phyloP scores from a whole-genome alignment of 2,888 invertebrate genomes.

The Polylopha cassiicola region DNA sequence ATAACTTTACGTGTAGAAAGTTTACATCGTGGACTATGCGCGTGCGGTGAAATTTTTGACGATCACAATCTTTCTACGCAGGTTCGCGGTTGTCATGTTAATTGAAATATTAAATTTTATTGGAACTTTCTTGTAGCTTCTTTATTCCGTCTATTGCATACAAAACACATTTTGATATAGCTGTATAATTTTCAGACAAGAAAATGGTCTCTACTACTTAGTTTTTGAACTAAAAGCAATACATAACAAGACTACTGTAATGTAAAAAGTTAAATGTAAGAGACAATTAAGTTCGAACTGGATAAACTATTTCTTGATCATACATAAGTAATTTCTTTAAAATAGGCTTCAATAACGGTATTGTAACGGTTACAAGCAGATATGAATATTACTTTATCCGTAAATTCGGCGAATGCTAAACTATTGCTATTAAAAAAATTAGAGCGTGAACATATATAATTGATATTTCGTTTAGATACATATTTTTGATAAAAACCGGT shows the following conservation, averaged over 20 bases:
- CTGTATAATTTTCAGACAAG: too few relatives aligned
- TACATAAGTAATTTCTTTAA: too few relatives aligned
- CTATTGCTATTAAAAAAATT: conserved; percentile 47
- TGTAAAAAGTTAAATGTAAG: too few relatives aligned
- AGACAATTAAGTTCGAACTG: too few relatives aligned
- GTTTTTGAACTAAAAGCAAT: too few relatives aligned
- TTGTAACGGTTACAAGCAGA: neutral
- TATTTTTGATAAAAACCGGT: conserved; percentile 2
- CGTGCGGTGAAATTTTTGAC: conserved; percentile 42
- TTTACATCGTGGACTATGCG: conserved; percentile 35
- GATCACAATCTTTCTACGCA: conserved; percentile 37
- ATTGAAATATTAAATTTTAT: conserved; percentile 27
- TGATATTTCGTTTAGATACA: conserved; percentile 28
- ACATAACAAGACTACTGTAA: too few relatives aligned
- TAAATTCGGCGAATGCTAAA: too few relatives aligned
- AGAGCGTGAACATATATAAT: conserved; percentile 48
- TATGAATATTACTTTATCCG: too few relatives aligned
- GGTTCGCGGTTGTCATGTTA: conserved; percentile 36
- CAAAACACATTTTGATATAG: too few relatives aligned
- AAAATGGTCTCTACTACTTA: too few relatives aligned
- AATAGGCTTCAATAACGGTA: neutral
- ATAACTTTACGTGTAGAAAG: conserved; percentile 45
- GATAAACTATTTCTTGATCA: too few relatives aligned
- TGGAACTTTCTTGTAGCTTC: conserved; percentile 23
- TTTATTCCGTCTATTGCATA: too few relatives aligned